These are phyloP conservation scores for Agrilus cyanescens DNA, from an alignment of 2,888 invertebrate species.

Conservation along the genomic window DNA sequence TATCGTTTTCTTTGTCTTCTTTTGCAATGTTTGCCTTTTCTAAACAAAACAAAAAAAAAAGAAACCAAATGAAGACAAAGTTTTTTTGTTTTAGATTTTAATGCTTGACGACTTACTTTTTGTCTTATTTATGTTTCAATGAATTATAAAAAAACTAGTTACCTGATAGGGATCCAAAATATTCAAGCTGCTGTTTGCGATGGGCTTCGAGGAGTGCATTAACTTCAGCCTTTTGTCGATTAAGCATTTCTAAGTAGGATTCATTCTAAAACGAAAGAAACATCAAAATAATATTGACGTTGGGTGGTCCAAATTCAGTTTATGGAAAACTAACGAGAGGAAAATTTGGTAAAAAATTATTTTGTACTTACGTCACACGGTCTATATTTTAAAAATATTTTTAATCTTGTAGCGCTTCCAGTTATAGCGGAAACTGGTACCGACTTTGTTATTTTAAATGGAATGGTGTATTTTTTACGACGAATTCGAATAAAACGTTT, in stretches of 20 bases:
- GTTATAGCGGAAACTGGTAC: too few relatives aligned
- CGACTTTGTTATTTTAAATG: too few relatives aligned
- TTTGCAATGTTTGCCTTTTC: conserved; percentile 21
- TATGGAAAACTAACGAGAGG: too few relatives aligned
- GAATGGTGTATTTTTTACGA: too few relatives aligned
- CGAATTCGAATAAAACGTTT: too few relatives aligned
- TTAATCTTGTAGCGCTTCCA: too few relatives aligned
- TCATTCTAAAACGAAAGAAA: conserved; percentile 28
- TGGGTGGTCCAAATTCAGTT: too few relatives aligned
- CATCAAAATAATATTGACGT: not conserved
- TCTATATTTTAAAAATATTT: too few relatives aligned
- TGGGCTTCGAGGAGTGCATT: conserved; percentile 42
- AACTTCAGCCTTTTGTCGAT: conserved; percentile 42
- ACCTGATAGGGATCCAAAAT: conserved; percentile 28
- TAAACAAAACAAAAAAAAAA: conserved; percentile 24
- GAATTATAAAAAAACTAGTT: not conserved
- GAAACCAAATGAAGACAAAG: not conserved
- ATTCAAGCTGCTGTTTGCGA: conserved; percentile 38
- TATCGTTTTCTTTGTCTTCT: conserved; percentile 13
- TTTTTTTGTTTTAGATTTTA: not conserved
- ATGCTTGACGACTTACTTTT: not conserved
- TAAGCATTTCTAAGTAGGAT: conserved; percentile 36
- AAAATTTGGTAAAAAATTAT: too few relatives aligned
- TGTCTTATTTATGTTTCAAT: not conserved
- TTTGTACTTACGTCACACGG: too few relatives aligned